Evolutionary conservation across 2,113 vertebrate species (phyloP).

Genomic region (Brachypodius melanocephalos): DNA sequence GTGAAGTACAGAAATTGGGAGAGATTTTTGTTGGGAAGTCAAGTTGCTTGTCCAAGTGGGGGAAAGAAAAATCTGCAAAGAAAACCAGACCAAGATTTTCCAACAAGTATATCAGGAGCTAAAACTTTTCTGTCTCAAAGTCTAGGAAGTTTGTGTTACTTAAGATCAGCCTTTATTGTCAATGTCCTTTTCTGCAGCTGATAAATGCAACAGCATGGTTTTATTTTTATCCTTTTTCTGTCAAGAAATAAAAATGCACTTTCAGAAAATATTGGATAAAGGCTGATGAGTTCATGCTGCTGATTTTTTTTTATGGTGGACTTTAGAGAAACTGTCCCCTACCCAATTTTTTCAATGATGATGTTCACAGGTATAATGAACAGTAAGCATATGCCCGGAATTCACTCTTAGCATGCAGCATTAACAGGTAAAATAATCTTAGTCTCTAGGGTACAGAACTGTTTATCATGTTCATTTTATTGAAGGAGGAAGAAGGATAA

Average conservation of each 20-base stretch:
- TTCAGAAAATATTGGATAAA: neutral
- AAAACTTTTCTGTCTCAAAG: neutral
- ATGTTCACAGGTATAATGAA: neutral
- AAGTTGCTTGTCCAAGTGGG: neutral
- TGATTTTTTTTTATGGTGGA: neutral
- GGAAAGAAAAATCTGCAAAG: neutral
- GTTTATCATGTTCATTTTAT: neutral
- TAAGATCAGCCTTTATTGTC: neutral
- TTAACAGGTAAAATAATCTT: neutral
- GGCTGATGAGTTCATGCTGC: neutral
- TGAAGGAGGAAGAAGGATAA: neutral
- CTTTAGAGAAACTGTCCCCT: neutral
- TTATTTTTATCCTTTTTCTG: slow-evolving; percentile 1
- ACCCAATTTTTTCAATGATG: neutral
- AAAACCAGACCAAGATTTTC: neutral
- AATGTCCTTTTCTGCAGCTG: neutral
- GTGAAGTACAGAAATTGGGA: neutral
- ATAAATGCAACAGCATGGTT: neutral
- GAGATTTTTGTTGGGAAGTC: neutral
- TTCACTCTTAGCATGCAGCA: neutral
- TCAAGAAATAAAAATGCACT: neutral
- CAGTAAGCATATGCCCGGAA: neutral
- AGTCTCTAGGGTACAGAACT: neutral
- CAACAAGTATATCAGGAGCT: neutral
- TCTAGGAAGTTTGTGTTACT: neutral